Evolutionary conservation across 2,113 vertebrate genomes (phyloP).

Genomic region (Urocolius indicus): DNA sequence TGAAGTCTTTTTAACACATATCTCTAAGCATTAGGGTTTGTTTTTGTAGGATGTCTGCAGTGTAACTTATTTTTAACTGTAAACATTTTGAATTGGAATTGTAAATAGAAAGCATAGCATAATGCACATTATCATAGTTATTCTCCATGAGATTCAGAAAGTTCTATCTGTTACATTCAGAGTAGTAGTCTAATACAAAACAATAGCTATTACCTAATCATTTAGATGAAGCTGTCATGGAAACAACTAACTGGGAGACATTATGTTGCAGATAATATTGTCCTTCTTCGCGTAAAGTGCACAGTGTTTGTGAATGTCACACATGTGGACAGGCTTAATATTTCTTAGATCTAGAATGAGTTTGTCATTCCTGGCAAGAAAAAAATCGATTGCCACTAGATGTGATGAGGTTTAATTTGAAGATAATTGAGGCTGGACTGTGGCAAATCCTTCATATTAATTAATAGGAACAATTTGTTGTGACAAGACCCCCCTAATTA

Average conservation of each 20-base stretch:
- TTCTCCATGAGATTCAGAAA: too few relatives aligned
- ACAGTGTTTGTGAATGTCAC: not conserved
- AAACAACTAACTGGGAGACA: not conserved
- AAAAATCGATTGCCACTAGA: not conserved
- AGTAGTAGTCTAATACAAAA: not conserved
- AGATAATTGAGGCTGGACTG: not conserved
- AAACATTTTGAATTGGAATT: not conserved
- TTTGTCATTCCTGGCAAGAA: not conserved
- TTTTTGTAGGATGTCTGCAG: not conserved
- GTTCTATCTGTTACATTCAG: not conserved
- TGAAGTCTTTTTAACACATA: not conserved
- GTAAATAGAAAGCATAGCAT: not conserved
- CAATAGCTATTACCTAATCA: not conserved
- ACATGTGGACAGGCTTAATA: not conserved
- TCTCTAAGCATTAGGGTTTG: too few relatives aligned
- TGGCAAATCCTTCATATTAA: slow-evolving; percentile 11
- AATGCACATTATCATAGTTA: not conserved
- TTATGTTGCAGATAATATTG: not conserved
- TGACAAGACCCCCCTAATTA: not conserved
- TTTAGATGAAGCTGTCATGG: not conserved
- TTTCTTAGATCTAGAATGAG: not conserved
- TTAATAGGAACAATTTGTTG: not conserved
- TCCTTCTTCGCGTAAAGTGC: not conserved
- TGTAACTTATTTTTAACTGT: not conserved
- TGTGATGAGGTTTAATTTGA: not conserved